A percentile compares a stretch with the other conserved stretches of the same genome.
Evolutionary conservation across 2,797 vertebrate species (phyloP).

Genomic region (Microcaecilia unicolor): DNA sequence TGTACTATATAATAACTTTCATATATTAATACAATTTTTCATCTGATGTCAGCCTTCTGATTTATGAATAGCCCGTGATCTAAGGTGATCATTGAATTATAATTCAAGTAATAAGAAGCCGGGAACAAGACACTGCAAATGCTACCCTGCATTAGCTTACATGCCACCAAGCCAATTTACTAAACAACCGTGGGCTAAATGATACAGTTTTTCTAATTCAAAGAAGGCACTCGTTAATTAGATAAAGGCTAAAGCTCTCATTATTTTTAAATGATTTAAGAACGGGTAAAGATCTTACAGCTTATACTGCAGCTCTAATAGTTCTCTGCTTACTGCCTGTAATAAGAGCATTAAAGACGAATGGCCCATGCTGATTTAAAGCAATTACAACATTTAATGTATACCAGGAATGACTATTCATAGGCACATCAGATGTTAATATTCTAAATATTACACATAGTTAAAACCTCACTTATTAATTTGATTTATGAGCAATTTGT

Average conservation of each 20-base stretch:
- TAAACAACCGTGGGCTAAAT: constrained; percentile 81
- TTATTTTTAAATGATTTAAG: constrained; percentile 95
- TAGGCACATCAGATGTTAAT: constrained; percentile 55
- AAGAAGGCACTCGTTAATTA: constrained; percentile 84
- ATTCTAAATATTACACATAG: constrained; percentile 50
- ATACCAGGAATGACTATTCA: constrained; percentile 60
- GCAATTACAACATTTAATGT: constrained; percentile 74
- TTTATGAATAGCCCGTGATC: constrained; percentile 97
- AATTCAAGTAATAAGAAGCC: constrained; percentile 96
- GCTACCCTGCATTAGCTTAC: constrained; percentile 63
- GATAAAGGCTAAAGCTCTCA: constrained; percentile 90
- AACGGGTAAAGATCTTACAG: constrained; percentile 78
- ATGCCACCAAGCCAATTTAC: constrained; percentile 66
- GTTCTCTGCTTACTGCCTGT: constrained; percentile 62
- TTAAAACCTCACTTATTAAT: constrained; percentile 48
- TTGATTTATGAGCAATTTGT: constrained; percentile 50
- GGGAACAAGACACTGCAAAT: constrained; percentile 61
- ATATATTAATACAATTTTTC: constrained; percentile 99
- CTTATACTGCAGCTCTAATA: constrained; percentile 71
- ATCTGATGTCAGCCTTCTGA: constrained; percentile 97
- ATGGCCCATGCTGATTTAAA: constrained; percentile 76
- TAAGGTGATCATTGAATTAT: constrained; percentile 99
- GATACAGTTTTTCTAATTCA: constrained; percentile 77
- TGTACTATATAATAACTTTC: constrained; percentile 99
- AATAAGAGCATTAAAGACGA: constrained; percentile 72